Evolutionary conservation across 2,888 invertebrate genomes (phyloP), one percentile per base, ranked within the genome.

Genomic region (Tetropium fuscum): DNA sequence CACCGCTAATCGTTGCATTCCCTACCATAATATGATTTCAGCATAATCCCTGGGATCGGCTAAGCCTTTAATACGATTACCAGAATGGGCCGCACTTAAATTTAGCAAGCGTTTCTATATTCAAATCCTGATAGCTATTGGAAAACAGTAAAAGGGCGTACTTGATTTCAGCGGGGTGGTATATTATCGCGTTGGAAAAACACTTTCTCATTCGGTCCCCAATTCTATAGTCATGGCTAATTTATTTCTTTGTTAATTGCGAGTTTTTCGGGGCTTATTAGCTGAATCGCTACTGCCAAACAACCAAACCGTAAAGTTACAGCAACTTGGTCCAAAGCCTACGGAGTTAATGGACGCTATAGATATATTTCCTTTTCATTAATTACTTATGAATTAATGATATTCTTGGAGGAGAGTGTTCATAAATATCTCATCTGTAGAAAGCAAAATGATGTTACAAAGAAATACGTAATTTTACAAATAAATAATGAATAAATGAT

Each of bases 1-100:
- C 55, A 22, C 61, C 62, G 61, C 56, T 62, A 64, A 62, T 62
- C 49, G 64, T 57, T 47, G 20, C 15, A 3, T 20, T 11, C 41
- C 40, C 16, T 41, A 40, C 51, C 60, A 58, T 51, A 41, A 63
- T 54, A 32, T 44, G 57, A 60, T 58, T 58, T 27, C 57, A 54
- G 58, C 38, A 44, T 54, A 44, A 44, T 41, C 54, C 44, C 8
- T 8, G 49, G 10, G 41, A 27, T 41, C 53, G 27, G 13, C 30
- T 25, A 53, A 40, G 36, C 48, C 6, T 36, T 20, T 48, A 48
- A 36, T 48, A 36, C 13, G 36, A 48, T 36, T 36, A 20, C 36
- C 22, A 22, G 2, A 22, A 22, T 10, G 36, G 36, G 34, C 36
- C 30, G 10, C 36, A 22, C 22, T 48, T 20, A 48, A 36, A 36